Evolutionary conservation across 2,113 vertebrate species (phyloP).

Genomic region (Proterorhinus semilunaris): DNA sequence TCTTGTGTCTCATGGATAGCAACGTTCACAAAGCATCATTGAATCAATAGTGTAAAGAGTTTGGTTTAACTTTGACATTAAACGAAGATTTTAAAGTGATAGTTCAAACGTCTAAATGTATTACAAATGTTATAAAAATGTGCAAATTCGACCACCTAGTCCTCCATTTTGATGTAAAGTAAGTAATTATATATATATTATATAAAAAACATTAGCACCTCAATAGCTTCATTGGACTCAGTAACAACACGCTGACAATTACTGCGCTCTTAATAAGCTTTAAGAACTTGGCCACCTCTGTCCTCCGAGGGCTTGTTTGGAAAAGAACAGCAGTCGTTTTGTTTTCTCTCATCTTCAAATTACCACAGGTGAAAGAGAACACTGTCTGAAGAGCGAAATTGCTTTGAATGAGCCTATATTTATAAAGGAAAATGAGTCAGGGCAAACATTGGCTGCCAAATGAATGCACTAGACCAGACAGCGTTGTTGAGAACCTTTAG

Average conservation of each 20-base stretch:
- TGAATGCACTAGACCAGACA: background rate
- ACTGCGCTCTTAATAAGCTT: conserved; percentile 6
- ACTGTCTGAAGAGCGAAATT: background rate
- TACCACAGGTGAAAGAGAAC: background rate
- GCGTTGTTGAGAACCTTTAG: conserved; percentile 7
- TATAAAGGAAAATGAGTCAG: background rate
- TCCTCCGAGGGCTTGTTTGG: background rate
- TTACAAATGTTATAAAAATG: too few relatives aligned
- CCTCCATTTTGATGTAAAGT: too few relatives aligned
- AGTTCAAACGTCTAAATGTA: too few relatives aligned
- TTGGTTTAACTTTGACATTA: too few relatives aligned
- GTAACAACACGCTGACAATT: conserved; percentile 2
- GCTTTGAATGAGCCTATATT: conserved; percentile 6
- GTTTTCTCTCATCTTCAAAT: background rate
- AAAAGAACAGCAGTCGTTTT: background rate
- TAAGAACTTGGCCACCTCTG: background rate
- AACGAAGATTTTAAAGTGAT: too few relatives aligned
- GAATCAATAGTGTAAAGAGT: too few relatives aligned
- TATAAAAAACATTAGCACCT: background rate
- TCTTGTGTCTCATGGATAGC: too few relatives aligned
- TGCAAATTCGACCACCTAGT: too few relatives aligned
- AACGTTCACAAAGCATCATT: too few relatives aligned
- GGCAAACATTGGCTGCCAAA: conserved; percentile 4
- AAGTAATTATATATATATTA: too few relatives aligned
- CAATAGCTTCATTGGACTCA: background rate